Percentiles rank a stretch among this genome's conserved stretches.
Evolutionary conservation across 2,888 invertebrate species (phyloP).

Genomic region (Reticulitermes lucifugus): DNA sequence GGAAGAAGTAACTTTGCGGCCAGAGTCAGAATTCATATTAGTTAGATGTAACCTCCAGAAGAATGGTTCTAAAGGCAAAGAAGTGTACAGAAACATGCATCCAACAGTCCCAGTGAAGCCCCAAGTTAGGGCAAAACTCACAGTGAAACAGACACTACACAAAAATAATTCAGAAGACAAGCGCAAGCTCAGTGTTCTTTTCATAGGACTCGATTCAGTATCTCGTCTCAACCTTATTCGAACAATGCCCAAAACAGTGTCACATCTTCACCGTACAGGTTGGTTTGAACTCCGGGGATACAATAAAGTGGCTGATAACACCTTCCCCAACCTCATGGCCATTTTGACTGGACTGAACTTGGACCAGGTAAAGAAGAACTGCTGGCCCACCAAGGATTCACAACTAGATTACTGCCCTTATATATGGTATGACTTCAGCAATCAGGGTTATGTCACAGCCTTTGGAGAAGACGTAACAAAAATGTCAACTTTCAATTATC

Average conservation of each 20-base stretch:
- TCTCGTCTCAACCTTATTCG: slow-evolving; percentile 82
- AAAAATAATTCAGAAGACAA: background rate
- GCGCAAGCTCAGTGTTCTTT: slow-evolving; percentile 66
- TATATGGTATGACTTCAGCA: slow-evolving; percentile 81
- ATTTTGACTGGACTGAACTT: slow-evolving; percentile 76
- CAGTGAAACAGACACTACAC: background rate
- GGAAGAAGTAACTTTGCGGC: slow-evolving; percentile 59
- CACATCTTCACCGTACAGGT: slow-evolving; percentile 74
- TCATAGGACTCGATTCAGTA: slow-evolving; percentile 88
- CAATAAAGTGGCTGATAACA: slow-evolving; percentile 80
- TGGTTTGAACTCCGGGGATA: slow-evolving; percentile 83
- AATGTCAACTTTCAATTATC: slow-evolving; percentile 81
- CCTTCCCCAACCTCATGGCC: slow-evolving; percentile 91
- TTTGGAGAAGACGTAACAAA: slow-evolving; percentile 82
- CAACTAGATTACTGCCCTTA: slow-evolving; percentile 78
- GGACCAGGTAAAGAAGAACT: slow-evolving; percentile 54
- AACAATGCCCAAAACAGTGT: slow-evolving; percentile 78
- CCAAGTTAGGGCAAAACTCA: slow-evolving; percentile 65
- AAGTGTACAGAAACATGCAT: slow-evolving; percentile 70
- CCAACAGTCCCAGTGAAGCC: slow-evolving; percentile 67
- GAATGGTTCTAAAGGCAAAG: slow-evolving; percentile 51
- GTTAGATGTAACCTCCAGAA: slow-evolving; percentile 65
- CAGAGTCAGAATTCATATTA: slow-evolving; percentile 64
- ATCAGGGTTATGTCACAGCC: slow-evolving; percentile 80
- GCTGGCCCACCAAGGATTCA: slow-evolving; percentile 56